Evolutionary conservation across 2,113 vertebrate species (phyloP).

Genomic region (Macquaria australasica): DNA sequence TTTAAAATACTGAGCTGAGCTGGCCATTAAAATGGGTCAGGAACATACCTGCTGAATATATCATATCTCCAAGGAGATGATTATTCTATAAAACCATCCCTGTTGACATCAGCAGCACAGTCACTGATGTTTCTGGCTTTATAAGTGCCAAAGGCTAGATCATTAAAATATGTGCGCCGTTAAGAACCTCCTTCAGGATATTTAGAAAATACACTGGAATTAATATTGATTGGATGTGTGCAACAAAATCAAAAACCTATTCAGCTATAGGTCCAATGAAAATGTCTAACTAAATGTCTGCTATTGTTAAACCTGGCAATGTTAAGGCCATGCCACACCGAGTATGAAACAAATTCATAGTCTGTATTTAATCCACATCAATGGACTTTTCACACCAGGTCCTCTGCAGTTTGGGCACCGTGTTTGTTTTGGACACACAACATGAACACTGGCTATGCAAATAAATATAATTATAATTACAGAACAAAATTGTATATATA

Average conservation of each 20-base stretch:
- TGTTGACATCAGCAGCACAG: constrained; percentile 10
- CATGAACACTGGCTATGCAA: background rate
- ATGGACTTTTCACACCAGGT: background rate
- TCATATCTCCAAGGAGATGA: constrained; percentile 37
- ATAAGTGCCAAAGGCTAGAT: constrained; percentile 11
- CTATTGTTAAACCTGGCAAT: background rate
- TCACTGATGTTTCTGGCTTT: background rate
- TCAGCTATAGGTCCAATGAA: background rate
- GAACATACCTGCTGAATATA: constrained; percentile 7
- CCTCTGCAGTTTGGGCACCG: too few relatives aligned
- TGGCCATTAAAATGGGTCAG: constrained; percentile 14
- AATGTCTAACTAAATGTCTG: background rate
- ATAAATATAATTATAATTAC: too few relatives aligned
- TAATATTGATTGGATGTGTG: background rate
- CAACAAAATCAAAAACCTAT: background rate
- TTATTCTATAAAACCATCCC: constrained; percentile 27
- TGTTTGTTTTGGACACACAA: background rate
- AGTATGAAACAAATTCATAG: background rate
- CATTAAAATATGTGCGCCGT: background rate
- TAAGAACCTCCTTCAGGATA: background rate
- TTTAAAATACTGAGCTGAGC: background rate
- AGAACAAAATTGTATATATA: background rate
- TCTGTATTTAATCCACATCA: background rate
- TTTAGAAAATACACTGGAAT: background rate
- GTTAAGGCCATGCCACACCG: background rate